Base-by-base conservation (phyloP, 2,888 invertebrate species). In the Tholera decimalis region DNA sequence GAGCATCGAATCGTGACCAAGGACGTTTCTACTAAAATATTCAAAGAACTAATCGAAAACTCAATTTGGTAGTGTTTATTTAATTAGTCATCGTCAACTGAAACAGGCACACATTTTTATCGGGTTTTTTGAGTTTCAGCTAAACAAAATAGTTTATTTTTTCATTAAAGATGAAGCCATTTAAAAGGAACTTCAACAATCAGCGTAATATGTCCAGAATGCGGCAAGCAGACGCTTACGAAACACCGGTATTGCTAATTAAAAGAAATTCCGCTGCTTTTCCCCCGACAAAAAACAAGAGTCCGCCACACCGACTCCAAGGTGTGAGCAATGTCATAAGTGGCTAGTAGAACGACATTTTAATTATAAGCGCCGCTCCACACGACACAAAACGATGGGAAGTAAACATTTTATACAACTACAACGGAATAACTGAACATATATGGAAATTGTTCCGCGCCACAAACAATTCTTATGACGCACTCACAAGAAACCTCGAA, bases 271-370 rank as follows among this genome's bases (percentile, higher is more conserved):
- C 91, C 70, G 83, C 86, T 86, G 86, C 88, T 87, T 92, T 89
- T 88, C 85, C 84, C 78, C 66, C 66, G 35, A 80, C 84, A 92
- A 93, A 92, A 92, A 80, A 83, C 85, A 87, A 86, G 89, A 89
- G 90, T 89, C 86, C 80, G 71, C 83, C 81, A 82, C 86, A 88
- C 89, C 87, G 87, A 87, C 80, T 90, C 77, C 85, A 87, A 92
- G 91, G 94, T 94, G 94, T 93, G 91, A 92, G 91, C 84, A 86
- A 89, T 92, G 90, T 89, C 88, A 88, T 92, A 91, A 92, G 87
- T 91, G 87, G 84, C 82, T 77, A 83, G 89, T 85, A 87, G 88
- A 90, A 91, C 88, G 85, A 85, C 87, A 88, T 88, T 89, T 89
- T 91, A 91, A 91, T 89, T 89, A 87, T 88, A 89, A 89, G 83